Percentiles rank a stretch among this genome's conserved stretches.
Conservation (phyloP, 1,140 invertebrate genomes). For the Drosophila pseudoananassae region DNA sequence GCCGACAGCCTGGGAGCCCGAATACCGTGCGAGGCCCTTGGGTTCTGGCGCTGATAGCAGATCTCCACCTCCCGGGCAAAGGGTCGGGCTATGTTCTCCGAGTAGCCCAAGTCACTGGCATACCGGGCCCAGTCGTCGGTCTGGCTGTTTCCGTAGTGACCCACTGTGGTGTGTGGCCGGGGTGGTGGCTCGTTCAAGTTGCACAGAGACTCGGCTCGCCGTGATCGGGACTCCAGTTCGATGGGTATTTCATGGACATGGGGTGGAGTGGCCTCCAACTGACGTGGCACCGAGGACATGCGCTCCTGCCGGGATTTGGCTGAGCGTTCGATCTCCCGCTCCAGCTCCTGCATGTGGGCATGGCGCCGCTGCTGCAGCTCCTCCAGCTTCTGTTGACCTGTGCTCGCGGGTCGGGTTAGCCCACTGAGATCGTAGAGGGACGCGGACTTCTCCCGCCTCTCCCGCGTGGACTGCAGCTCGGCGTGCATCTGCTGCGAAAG, state of each 20-base stretch:
- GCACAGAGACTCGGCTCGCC: slow-evolving; percentile 73
- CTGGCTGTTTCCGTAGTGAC: slow-evolving; percentile 36
- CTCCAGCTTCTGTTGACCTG: slow-evolving; percentile 45
- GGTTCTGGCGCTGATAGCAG: slow-evolving; percentile 72
- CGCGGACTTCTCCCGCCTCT: slow-evolving; percentile 61
- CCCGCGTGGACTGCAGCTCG: slow-evolving; percentile 67
- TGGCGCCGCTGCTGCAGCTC: slow-evolving; percentile 65
- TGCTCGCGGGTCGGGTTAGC: slow-evolving; percentile 9
- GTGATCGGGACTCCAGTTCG: slow-evolving; percentile 43
- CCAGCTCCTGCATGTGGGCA: slow-evolving; percentile 75
- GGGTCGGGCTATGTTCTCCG: slow-evolving; percentile 77
- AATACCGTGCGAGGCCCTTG: slow-evolving; percentile 50
- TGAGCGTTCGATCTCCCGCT: slow-evolving; percentile 73
- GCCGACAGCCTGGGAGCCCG: slow-evolving; percentile 69
- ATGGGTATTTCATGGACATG: slow-evolving; percentile 63
- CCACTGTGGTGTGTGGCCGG: slow-evolving; percentile 61
- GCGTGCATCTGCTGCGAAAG: slow-evolving; percentile 72
- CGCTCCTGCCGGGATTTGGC: slow-evolving; percentile 58
- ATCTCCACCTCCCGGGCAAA: slow-evolving; percentile 80
- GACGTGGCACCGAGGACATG: slow-evolving; percentile 57
- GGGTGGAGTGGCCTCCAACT: slow-evolving; percentile 23
- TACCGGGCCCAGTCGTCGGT: slow-evolving; percentile 75
- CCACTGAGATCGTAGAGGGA: slow-evolving; percentile 77
- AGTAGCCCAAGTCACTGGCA: slow-evolving; percentile 74
- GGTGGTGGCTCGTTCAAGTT: slow-evolving; percentile 52